Evolutionary conservation across 2,888 invertebrate species (phyloP).

Genomic region (Drosophila conformis): DNA sequence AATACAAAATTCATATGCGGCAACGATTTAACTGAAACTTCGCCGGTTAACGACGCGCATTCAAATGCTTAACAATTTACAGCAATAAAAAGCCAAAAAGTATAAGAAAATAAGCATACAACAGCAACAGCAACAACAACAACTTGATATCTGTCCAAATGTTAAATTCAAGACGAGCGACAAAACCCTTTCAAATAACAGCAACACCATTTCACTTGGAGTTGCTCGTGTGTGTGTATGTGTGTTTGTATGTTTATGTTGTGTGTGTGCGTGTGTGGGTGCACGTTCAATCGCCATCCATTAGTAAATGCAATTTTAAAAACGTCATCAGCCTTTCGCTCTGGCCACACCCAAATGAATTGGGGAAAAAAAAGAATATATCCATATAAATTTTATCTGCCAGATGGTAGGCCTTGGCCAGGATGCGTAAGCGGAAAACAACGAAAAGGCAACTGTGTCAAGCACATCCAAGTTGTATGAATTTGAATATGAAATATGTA

Average conservation of each 20-base stretch:
- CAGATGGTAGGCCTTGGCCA: conserved; percentile 24
- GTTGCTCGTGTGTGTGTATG: conserved; percentile 2
- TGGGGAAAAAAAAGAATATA: neutral
- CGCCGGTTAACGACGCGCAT: conserved; percentile 62
- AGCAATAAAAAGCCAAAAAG: conserved; percentile 43
- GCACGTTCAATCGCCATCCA: conserved; percentile 15
- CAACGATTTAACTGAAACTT: conserved; percentile 49
- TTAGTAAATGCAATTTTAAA: conserved; percentile 16
- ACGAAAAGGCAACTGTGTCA: conserved; percentile 24
- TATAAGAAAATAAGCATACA: conserved; percentile 23
- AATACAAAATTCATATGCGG: conserved; percentile 62
- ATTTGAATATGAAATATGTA: conserved; percentile 3
- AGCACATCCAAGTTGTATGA: conserved; percentile 1
- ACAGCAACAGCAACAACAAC: conserved; percentile 4
- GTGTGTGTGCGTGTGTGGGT: neutral
- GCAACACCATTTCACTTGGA: conserved; percentile 6
- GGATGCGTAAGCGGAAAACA: conserved; percentile 12
- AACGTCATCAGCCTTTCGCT: conserved; percentile 36
- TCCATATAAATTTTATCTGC: conserved; percentile 9
- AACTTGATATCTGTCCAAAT: neutral
- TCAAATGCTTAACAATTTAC: conserved; percentile 71
- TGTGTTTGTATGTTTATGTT: conserved; percentile 3
- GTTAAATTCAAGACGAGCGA: conserved; percentile 29
- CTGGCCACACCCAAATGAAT: neutral
- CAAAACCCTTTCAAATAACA: conserved; percentile 45